These are phyloP conservation scores for Pristionchus mayeri DNA, from an alignment of 2,888 invertebrate genomes.

Conservation along the genomic window DNA sequence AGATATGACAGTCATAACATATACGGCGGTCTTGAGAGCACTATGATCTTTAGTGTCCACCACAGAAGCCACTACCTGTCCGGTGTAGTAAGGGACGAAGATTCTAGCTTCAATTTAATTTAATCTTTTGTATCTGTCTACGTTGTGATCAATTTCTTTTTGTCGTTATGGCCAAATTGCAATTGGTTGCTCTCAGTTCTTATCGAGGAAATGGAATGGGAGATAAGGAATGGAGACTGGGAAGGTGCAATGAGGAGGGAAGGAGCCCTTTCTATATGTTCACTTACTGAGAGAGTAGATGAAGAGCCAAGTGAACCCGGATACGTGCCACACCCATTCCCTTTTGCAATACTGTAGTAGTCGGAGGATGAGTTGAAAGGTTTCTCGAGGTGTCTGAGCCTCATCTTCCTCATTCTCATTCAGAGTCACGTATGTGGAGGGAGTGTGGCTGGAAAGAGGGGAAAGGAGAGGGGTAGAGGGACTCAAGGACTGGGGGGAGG, in stretches of 20 bases:
- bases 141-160: background rate
- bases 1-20: slow-evolving; percentile 74
- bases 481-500: too few relatives aligned
- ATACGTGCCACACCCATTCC: slow-evolving; percentile 75
- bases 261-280: too few relatives aligned
- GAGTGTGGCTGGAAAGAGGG: slow-evolving; percentile 50
- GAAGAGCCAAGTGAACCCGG: slow-evolving; percentile 75
- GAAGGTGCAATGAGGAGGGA: background rate
- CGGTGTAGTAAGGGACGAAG: slow-evolving; percentile 78
- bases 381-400: slow-evolving; percentile 60
- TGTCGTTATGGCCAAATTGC: background rate
- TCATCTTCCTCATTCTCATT: slow-evolving; percentile 56
- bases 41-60: slow-evolving; percentile 75
- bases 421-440: slow-evolving; percentile 60
- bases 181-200: background rate
- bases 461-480: too few relatives aligned
- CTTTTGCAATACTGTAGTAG: slow-evolving; percentile 68
- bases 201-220: slow-evolving; percentile 10
- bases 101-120: slow-evolving; percentile 74
- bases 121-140: background rate
- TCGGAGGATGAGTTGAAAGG: slow-evolving; percentile 70
- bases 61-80: slow-evolving; percentile 77
- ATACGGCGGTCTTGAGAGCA: slow-evolving; percentile 73
- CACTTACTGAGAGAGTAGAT: slow-evolving; percentile 73
- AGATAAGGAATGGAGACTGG: slow-evolving; percentile 1